phyloP scores from a whole-genome alignment of 2,113 vertebrate genomes.

The Progne subis region DNA sequence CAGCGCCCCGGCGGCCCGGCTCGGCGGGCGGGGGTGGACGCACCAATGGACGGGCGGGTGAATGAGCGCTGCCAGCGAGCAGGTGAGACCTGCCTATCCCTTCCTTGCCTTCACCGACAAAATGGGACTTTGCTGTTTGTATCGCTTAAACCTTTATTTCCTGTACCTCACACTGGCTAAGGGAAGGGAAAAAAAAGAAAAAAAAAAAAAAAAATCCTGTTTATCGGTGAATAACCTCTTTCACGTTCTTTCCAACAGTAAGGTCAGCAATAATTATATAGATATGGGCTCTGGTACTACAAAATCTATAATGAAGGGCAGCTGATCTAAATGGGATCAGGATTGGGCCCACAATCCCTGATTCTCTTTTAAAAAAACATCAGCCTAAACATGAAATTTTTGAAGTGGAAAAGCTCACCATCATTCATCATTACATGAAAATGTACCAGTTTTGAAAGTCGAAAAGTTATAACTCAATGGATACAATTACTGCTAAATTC shows the following conservation, averaged over 20 bases:
- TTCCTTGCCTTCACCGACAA: background rate
- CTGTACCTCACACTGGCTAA: background rate
- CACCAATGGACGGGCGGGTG: background rate
- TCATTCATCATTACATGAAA: background rate
- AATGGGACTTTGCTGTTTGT: background rate
- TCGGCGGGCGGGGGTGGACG: background rate
- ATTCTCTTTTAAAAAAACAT: background rate
- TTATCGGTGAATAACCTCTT: background rate
- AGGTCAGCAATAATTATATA: background rate
- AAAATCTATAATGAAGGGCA: background rate
- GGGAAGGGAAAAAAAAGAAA: too few species aligned
- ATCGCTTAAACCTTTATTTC: background rate
- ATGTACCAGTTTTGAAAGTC: background rate
- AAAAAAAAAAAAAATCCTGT: background rate
- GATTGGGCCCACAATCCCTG: background rate
- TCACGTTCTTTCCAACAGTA: background rate
- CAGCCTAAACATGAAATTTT: background rate
- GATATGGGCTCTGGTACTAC: background rate
- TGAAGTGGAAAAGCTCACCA: background rate
- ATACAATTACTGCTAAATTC: background rate
- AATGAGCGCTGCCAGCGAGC: background rate
- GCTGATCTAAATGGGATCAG: background rate
- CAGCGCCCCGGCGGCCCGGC: background rate
- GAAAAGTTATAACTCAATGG: background rate
- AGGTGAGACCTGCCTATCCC: background rate